phyloP scores from a whole-genome alignment of 2,888 invertebrate genomes.

The Byasa hedistus region DNA sequence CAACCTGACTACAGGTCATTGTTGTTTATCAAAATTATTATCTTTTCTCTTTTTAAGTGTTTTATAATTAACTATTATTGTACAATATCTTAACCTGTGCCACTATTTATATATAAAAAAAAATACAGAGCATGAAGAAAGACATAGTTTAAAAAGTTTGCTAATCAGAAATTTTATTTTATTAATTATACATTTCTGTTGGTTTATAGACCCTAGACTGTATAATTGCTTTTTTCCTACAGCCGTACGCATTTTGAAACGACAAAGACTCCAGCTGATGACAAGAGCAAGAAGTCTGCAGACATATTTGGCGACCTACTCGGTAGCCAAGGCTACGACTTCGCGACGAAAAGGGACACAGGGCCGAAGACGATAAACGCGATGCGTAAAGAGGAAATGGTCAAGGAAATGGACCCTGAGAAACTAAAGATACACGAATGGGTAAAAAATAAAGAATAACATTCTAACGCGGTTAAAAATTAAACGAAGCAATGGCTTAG shows the following conservation, averaged over 20 bases:
- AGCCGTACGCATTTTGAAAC: conserved; percentile 87
- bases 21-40: not conserved
- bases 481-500: too few species aligned
- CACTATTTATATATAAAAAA: too few species aligned
- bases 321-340: conserved; percentile 93
- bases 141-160: too few species aligned
- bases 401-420: conserved; percentile 94
- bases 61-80: not conserved
- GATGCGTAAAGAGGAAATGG: conserved; percentile 93
- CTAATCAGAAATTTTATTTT: too few species aligned
- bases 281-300: conserved; percentile 70
- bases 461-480: too few species aligned
- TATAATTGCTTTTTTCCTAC: conserved; percentile 39
- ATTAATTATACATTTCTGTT: too few species aligned
- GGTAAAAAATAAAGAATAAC: conserved; percentile 70
- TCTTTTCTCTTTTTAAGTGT: not conserved
- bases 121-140: too few species aligned
- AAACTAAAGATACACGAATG: conserved; percentile 90
- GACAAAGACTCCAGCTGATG: conserved; percentile 65
- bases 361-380: conserved; percentile 94
- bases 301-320: conserved; percentile 95
- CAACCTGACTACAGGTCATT: conserved; percentile 72
- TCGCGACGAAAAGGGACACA: conserved; percentile 85
- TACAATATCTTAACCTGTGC: too few species aligned
- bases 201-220: too few species aligned